Base-by-base conservation (phyloP, 2,113 vertebrate species). In the Perca fluviatilis region DNA sequence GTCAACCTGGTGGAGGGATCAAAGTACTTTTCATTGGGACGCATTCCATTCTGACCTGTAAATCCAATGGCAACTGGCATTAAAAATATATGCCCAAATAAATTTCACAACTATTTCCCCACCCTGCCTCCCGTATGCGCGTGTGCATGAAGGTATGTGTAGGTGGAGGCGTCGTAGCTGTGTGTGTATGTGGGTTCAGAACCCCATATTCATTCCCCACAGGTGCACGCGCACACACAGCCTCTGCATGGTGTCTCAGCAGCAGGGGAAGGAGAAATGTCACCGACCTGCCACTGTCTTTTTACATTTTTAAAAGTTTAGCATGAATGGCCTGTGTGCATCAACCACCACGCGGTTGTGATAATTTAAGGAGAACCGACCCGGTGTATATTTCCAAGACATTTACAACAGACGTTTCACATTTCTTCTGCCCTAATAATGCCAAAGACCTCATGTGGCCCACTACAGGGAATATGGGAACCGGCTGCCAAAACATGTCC, bases 51-150 rank as follows among this genome's bases (percentile, higher is more conserved):
- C 81, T 49, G 70, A 95, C 91, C 93, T 88, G 88, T 94, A 94
- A 95, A 95, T 95, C 93, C 92, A 91, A 87, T 71, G 80, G 91
- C 90, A 93, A 94, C 89, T 77, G 64, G 77, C 77, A 86, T 93
- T 91, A 96, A 94, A 95, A 88, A 74, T 90, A 84, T 80, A 93
- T 91, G 91, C 85, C 79, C 91, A 95, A 92, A 95, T 94, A 93
- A 94, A 94, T 94, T 91, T 92, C 89, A 91, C 89, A 87, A 90
- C 82, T 91, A 85, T 87, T 88, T 81, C 80, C 62, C 82, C 73
- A 40, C 75, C 62, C 81, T 77, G 49, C 56, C 53, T 77, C 66
- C 47, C 33, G 19, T 33, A 36, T 78, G 64, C 43, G 63, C n/a
- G 56, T 40, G n/a, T 58, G 61, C 43, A 27, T 27, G n/a, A 43